Percentiles rank a stretch among this genome's conserved stretches.
phyloP scores from a whole-genome alignment of 1,140 invertebrate genomes.

The Chelonus insularis region DNA sequence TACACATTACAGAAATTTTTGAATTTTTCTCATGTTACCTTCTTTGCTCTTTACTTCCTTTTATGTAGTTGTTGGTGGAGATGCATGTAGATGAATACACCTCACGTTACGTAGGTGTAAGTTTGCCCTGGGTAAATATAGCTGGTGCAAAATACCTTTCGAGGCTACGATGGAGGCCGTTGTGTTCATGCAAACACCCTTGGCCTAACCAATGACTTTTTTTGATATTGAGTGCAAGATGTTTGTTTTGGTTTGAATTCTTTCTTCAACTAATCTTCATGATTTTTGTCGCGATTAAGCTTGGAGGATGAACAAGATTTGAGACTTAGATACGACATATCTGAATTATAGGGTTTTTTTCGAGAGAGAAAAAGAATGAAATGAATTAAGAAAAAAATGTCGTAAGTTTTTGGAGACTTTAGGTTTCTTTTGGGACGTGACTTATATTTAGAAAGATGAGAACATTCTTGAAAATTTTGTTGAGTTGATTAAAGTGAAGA shows the following conservation, averaged over 20 bases:
- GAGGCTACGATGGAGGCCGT: conserved; percentile 50
- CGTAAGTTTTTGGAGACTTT: too few species aligned
- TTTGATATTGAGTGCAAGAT: conserved; percentile 10
- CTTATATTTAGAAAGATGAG: too few species aligned
- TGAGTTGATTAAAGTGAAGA: too few species aligned
- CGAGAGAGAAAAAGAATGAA: too few species aligned
- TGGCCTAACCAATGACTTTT: conserved; percentile 35
- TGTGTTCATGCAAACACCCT: conserved; percentile 44
- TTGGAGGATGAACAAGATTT: neutral
- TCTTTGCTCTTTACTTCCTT: too few species aligned
- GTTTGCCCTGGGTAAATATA: conserved; percentile 48
- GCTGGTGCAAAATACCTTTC: conserved; percentile 49
- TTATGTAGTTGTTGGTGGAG: too few species aligned
- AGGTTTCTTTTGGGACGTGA: too few species aligned
- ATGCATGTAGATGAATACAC: conserved; percentile 1
- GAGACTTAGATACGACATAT: neutral
- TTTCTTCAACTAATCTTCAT: neutral
- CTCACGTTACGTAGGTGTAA: conserved; percentile 11
- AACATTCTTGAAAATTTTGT: too few species aligned
- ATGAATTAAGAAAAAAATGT: too few species aligned
- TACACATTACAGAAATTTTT: too few species aligned
- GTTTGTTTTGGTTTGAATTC: neutral
- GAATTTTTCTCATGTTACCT: too few species aligned
- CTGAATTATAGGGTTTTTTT: too few species aligned
- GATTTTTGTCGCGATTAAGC: neutral